A percentile compares a stretch with the other conserved stretches of the same genome.
phyloP scores from a whole-genome alignment of 2,797 vertebrate species.

The Syncerus caffer region DNA sequence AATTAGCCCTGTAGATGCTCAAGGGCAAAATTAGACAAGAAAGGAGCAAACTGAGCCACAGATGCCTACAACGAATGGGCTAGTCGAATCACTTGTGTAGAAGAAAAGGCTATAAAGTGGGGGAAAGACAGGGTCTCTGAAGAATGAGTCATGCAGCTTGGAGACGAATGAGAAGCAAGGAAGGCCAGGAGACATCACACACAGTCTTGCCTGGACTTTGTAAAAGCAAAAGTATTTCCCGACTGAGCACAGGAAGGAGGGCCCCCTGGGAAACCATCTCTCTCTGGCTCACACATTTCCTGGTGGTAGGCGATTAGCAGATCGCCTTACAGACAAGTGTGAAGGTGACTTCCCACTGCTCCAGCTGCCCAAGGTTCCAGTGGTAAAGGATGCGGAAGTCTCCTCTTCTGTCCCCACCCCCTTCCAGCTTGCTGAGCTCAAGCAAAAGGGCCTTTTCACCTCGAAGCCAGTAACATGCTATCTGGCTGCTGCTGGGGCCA shows the following conservation, averaged over 20 bases:
- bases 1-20: background rate
- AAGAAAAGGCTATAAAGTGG: background rate
- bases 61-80: background rate
- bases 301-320: conserved; percentile 73
- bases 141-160: background rate
- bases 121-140: background rate
- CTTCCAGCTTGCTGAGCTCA: background rate
- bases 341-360: conserved; percentile 49
- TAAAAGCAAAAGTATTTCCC: background rate
- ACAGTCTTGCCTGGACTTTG: fast-evolving
- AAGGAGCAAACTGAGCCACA: background rate
- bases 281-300: conserved; percentile 67
- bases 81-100: background rate
- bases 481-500: background rate
- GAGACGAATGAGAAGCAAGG: background rate
- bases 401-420: background rate
- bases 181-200: background rate
- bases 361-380: conserved; percentile 60
- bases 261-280: conserved; percentile 58
- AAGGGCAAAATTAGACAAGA: background rate
- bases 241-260: background rate
- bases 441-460: background rate
- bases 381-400: conserved; percentile 61
- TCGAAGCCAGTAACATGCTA: background rate
- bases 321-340: conserved; percentile 16